Percentiles rank a stretch among this genome's conserved stretches.
phyloP scores from a whole-genome alignment of 1,140 invertebrate genomes.

The Metaphire vulgaris region DNA sequence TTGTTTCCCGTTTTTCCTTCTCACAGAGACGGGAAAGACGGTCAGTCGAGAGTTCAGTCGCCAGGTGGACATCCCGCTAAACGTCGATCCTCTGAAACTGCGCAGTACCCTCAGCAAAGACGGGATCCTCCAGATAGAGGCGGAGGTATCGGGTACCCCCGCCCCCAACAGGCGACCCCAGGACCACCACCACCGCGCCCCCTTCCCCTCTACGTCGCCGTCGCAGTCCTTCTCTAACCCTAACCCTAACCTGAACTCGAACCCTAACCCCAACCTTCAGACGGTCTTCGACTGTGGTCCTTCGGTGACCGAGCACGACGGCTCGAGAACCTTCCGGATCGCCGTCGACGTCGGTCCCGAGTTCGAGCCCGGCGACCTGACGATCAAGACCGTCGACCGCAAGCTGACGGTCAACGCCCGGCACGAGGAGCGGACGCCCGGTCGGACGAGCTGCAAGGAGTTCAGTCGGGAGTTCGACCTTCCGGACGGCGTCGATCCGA shows the following conservation, averaged over 20 bases:
- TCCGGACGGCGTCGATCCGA: constrained; percentile 48
- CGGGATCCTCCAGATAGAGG: constrained; percentile 46
- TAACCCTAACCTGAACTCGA: background rate
- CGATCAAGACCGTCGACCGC: constrained; percentile 47
- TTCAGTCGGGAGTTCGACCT: constrained; percentile 52
- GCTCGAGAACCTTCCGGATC: constrained; percentile 31
- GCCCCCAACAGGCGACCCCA: constrained; percentile 5
- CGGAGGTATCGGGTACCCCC: constrained; percentile 33
- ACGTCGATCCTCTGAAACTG: constrained; percentile 44
- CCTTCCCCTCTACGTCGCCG: background rate
- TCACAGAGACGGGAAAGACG: constrained; percentile 31
- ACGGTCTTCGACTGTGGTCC: background rate
- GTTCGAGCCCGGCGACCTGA: constrained; percentile 47
- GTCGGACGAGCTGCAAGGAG: constrained; percentile 47
- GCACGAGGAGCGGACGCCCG: constrained; percentile 46
- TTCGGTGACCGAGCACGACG: background rate
- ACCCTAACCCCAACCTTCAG: background rate
- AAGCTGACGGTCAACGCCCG: constrained; percentile 48
- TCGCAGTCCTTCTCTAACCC: background rate
- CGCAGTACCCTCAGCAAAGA: constrained; percentile 46
- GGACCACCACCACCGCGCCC: background rate
- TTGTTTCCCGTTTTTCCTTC: too few species aligned
- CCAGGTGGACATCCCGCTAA: constrained; percentile 46
- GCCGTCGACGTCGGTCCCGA: constrained; percentile 44
- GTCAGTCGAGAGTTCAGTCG: constrained; percentile 47